phyloP scores from a whole-genome alignment of 2,113 vertebrate genomes.

The Patagioenas fasciata region DNA sequence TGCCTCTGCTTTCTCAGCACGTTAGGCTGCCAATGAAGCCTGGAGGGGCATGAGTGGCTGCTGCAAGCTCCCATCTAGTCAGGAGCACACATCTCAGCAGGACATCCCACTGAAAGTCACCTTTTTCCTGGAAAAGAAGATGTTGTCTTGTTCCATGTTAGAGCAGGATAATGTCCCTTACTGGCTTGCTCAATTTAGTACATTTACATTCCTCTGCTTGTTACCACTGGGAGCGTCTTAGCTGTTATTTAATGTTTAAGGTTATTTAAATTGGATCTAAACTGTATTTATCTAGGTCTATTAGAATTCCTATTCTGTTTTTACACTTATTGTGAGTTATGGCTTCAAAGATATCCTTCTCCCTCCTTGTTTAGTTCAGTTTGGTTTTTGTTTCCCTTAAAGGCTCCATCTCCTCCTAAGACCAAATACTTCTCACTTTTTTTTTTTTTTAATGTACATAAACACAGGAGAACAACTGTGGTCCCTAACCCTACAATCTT shows the following conservation, averaged over 20 bases:
- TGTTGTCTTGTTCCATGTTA: not conserved
- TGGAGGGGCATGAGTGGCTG: not conserved
- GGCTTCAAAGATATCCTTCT: not conserved
- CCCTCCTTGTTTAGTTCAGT: not conserved
- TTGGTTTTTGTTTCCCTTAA: not conserved
- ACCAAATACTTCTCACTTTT: not conserved
- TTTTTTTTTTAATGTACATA: not conserved
- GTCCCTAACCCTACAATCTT: not conserved
- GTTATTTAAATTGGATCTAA: slow-evolving; percentile 20
- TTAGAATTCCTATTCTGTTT: slow-evolving; percentile 1
- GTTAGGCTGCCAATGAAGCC: not conserved
- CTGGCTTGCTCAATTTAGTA: not conserved
- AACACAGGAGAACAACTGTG: not conserved
- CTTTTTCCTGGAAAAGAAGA: not conserved
- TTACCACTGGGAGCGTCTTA: not conserved
- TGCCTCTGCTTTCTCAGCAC: not conserved
- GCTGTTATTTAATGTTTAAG: not conserved
- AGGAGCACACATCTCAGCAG: not conserved
- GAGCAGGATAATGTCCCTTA: not conserved
- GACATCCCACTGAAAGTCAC: not conserved
- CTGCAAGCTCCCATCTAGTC: not conserved
- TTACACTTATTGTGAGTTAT: not conserved
- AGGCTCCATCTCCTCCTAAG: not conserved
- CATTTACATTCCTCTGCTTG: slow-evolving; percentile 21
- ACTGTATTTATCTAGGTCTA: not conserved